Percentiles rank a stretch among this genome's conserved stretches.
phyloP scores from a whole-genome alignment of 2,797 vertebrate genomes.

The Protosalanx chinensis region DNA sequence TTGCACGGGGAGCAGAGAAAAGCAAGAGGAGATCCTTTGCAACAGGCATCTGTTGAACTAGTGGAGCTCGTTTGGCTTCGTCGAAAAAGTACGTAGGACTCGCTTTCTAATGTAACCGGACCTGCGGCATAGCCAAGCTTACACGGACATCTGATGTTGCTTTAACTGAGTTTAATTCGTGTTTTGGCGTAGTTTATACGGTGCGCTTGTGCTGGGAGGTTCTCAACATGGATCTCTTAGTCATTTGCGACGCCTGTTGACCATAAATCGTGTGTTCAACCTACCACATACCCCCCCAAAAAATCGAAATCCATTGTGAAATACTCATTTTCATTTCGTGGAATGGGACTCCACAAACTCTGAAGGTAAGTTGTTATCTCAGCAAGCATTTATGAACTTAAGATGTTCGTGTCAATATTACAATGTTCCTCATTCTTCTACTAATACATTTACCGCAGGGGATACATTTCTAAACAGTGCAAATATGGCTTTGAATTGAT shows the following conservation, averaged over 20 bases:
- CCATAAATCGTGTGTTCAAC: too few relatives aligned
- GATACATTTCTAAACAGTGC: too few relatives aligned
- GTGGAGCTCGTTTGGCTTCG: neutral
- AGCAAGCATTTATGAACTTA: neutral
- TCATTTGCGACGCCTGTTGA: neutral
- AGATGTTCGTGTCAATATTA: neutral
- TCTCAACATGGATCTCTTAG: neutral
- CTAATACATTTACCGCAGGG: too few relatives aligned
- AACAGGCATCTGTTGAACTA: conserved; percentile 5
- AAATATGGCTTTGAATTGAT: too few relatives aligned
- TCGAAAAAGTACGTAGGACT: too few relatives aligned
- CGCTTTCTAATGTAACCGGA: neutral
- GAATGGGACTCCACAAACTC: conserved; percentile 55
- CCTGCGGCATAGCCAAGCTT: neutral
- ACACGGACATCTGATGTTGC: neutral
- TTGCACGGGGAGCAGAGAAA: neutral
- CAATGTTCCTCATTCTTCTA: neutral
- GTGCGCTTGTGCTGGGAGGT: neutral
- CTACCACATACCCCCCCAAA: neutral
- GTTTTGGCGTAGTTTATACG: neutral
- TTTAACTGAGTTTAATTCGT: neutral
- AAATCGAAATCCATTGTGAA: neutral
- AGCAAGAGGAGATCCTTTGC: neutral
- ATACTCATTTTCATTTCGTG: neutral
- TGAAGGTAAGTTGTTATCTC: conserved; percentile 58